These are phyloP conservation scores for Lerista edwardsae DNA, from an alignment of 2,797 vertebrate species.

Conservation along the genomic window DNA sequence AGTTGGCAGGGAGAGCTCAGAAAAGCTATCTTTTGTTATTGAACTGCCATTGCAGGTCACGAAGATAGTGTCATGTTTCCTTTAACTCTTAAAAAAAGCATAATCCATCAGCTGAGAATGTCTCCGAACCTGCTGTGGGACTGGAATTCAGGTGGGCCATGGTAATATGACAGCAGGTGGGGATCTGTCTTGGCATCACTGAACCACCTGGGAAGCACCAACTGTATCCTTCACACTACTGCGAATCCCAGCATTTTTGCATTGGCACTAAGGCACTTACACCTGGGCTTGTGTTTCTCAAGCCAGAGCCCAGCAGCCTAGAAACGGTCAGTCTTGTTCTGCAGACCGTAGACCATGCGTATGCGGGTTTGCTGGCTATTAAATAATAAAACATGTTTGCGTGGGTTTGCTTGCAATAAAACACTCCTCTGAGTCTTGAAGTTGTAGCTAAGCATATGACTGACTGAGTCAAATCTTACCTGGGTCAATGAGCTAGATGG, in stretches of 20 bases:
- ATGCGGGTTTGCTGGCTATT: too few relatives aligned
- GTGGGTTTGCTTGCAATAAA: too few relatives aligned
- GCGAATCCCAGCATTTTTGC: background rate
- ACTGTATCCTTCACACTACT: background rate
- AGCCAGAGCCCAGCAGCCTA: background rate
- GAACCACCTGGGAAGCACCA: background rate
- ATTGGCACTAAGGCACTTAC: background rate
- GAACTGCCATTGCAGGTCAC: slow-evolving; percentile 2
- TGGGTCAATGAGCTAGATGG: background rate
- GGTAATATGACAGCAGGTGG: background rate
- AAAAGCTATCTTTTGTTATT: slow-evolving; percentile 27
- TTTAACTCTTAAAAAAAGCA: background rate
- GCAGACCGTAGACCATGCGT: background rate
- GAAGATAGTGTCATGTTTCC: background rate
- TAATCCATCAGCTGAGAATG: background rate
- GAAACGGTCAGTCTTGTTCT: background rate
- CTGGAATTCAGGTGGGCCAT: background rate
- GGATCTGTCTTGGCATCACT: background rate
- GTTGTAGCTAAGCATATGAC: background rate
- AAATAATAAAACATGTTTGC: too few relatives aligned
- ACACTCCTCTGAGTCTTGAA: background rate
- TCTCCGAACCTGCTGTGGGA: background rate
- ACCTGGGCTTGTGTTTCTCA: background rate
- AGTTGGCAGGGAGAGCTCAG: background rate
- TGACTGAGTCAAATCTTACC: background rate